These are phyloP conservation scores for Acromyrmex echinatior DNA, from an alignment of 1,140 invertebrate genomes.

Conservation along the genomic window DNA sequence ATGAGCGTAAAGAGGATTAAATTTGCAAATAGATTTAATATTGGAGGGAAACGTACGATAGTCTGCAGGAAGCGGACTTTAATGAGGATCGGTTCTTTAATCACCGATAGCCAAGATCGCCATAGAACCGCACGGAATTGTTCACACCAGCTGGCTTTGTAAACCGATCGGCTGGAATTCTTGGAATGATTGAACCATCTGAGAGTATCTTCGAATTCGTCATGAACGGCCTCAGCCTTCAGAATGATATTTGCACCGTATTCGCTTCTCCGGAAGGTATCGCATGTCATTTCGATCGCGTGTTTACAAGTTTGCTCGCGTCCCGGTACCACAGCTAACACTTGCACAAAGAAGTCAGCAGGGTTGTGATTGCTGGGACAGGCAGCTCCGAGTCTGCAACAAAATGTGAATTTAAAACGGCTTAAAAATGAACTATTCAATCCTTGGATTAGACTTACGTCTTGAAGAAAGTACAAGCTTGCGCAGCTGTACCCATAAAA, in stretches of 20 bases:
- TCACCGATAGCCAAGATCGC: conserved; percentile 95
- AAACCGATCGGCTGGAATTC: conserved; percentile 87
- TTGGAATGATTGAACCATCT: conserved; percentile 40
- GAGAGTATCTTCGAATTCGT: conserved; percentile 77
- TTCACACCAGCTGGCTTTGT: conserved; percentile 95
- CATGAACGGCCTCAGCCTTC: conserved; percentile 86
- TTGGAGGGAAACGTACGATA: conserved; percentile 89
- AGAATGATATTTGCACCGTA: conserved; percentile 88
- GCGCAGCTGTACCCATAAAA: conserved; percentile 93
- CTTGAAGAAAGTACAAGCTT: conserved; percentile 94
- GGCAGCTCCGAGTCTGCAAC: conserved; percentile 90
- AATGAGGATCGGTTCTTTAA: conserved; percentile 96
- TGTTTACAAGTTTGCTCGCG: conserved; percentile 92
- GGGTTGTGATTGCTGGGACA: conserved; percentile 97
- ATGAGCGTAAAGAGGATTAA: neutral
- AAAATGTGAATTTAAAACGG: neutral
- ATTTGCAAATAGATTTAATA: neutral
- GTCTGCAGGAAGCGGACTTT: conserved; percentile 96
- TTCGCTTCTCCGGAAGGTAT: conserved; percentile 90
- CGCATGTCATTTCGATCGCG: conserved; percentile 92
- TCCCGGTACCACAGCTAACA: conserved; percentile 95
- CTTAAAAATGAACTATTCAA: neutral
- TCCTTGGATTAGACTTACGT: conserved; percentile 88
- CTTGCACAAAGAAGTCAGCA: conserved; percentile 97
- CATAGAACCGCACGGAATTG: conserved; percentile 96